A percentile compares a stretch with the other conserved stretches of the same genome.
These are phyloP conservation scores for Drosophila quadrilineata DNA, from an alignment of 1,140 invertebrate genomes.

Conservation along the genomic window DNA sequence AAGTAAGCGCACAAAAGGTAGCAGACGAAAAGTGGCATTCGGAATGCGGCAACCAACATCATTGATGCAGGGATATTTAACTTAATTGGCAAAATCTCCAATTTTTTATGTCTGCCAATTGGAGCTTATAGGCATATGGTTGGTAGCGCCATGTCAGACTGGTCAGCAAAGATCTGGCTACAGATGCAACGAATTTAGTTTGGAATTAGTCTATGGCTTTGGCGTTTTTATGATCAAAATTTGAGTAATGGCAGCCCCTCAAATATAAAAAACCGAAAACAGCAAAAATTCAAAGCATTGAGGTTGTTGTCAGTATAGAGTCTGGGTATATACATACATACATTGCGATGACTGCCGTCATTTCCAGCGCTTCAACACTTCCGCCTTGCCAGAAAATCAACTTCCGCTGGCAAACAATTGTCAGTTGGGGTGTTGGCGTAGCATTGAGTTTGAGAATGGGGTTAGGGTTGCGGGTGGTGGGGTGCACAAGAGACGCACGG, in stretches of 20 bases:
- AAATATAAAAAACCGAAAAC: background rate
- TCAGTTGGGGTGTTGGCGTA: constrained; percentile 11
- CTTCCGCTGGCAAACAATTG: constrained; percentile 70
- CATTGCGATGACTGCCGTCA: constrained; percentile 3
- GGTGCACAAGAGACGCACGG: constrained; percentile 61
- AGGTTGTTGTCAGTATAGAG: too few relatives aligned
- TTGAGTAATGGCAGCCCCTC: constrained; percentile 50
- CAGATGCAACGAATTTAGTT: constrained; percentile 7
- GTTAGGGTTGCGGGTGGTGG: constrained; percentile 4
- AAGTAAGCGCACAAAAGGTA: constrained; percentile 29
- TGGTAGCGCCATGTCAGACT: too few relatives aligned
- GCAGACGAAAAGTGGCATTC: background rate
- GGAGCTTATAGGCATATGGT: constrained; percentile 8
- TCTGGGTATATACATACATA: constrained; percentile 9
- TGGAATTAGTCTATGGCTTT: too few relatives aligned
- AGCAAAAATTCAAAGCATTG: too few relatives aligned
- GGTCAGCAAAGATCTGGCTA: too few relatives aligned
- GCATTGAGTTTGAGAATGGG: background rate
- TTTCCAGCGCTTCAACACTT: constrained; percentile 51
- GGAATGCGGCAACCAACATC: background rate
- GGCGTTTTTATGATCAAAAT: too few relatives aligned
- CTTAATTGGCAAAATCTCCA: constrained; percentile 54
- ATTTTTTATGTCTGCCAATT: constrained; percentile 9
- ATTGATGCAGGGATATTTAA: constrained; percentile 35
- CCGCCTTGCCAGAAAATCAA: constrained; percentile 65